Percentiles rank a stretch among this genome's conserved stretches.
phyloP scores from a whole-genome alignment of 1,140 invertebrate species.

The Solenopsis fugax region DNA sequence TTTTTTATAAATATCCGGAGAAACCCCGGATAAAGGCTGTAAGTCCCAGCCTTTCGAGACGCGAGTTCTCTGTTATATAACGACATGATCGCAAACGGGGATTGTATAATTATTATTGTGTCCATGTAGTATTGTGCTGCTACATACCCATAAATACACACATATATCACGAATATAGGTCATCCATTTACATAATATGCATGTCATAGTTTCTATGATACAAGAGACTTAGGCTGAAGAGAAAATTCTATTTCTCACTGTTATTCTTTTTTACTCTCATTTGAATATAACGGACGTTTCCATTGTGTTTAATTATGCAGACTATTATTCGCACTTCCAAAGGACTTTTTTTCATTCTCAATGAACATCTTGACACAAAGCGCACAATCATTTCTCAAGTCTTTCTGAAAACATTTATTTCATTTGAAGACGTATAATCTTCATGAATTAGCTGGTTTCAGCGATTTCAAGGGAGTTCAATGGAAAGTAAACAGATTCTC shows the following conservation, averaged over 20 bases:
- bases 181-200: conserved; percentile 4
- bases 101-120: conserved; percentile 5
- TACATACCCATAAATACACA: not conserved
- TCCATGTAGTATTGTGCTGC: not conserved
- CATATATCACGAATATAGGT: not conserved
- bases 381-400: not conserved
- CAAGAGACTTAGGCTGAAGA: not conserved
- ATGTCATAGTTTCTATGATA: conserved; percentile 11
- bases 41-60: not conserved
- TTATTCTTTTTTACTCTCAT: conserved; percentile 14
- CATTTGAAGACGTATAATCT: not conserved
- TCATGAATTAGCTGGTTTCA: not conserved
- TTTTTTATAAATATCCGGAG: not conserved
- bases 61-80: not conserved
- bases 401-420: not conserved
- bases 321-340: conserved; percentile 24
- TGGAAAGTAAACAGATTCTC: not conserved
- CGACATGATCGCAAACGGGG: not conserved
- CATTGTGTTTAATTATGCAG: conserved; percentile 32
- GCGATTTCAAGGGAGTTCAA: not conserved
- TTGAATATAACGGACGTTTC: conserved; percentile 16
- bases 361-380: not conserved
- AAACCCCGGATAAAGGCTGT: not conserved
- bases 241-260: conserved; percentile 20
- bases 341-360: not conserved